These are phyloP conservation scores for Hydractinia symbiolongicarpus DNA, from an alignment of 30 jellyfish, hydroid and myxozoan genomes.

Conservation along the genomic window DNA sequence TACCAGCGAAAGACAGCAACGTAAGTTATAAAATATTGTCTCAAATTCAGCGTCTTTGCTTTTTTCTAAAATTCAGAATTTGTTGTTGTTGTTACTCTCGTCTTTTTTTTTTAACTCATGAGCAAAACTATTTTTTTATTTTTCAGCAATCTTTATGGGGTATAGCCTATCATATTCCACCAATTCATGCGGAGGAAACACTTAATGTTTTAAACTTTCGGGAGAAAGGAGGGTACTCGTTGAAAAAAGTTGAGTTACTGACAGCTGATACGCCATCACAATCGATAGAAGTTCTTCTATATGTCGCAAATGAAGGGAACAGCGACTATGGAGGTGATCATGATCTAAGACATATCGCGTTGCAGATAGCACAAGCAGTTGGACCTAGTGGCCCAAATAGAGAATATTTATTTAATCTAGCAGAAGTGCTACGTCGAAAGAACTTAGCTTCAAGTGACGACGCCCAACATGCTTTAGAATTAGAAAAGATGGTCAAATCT, in stretches of 20 bases:
- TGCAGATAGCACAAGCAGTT: constrained; percentile 54
- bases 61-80: neutral
- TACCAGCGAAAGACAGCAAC: neutral
- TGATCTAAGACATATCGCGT: constrained; percentile 63
- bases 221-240: constrained; percentile 95
- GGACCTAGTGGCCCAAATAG: constrained; percentile 95
- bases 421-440: constrained; percentile 46
- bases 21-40: neutral
- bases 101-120: neutral
- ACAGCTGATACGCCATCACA: constrained; percentile 35
- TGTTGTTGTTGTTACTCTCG: neutral
- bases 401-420: constrained; percentile 62
- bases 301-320: constrained; percentile 69
- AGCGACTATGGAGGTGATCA: constrained; percentile 78
- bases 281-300: constrained; percentile 51
- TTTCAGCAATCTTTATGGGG: constrained; percentile 86
- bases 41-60: neutral
- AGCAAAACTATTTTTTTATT: neutral
- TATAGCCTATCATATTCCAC: constrained; percentile 64
- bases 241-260: constrained; percentile 41
- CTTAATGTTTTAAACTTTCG: constrained; percentile 74
- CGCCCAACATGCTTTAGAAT: constrained; percentile 5
- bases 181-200: constrained; percentile 55
- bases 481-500: neutral
- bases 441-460: constrained; percentile 21